Percentiles rank a stretch among this genome's conserved stretches.
Evolutionary conservation across 2,888 invertebrate species (phyloP).

Genomic region (Philereme transversata): DNA sequence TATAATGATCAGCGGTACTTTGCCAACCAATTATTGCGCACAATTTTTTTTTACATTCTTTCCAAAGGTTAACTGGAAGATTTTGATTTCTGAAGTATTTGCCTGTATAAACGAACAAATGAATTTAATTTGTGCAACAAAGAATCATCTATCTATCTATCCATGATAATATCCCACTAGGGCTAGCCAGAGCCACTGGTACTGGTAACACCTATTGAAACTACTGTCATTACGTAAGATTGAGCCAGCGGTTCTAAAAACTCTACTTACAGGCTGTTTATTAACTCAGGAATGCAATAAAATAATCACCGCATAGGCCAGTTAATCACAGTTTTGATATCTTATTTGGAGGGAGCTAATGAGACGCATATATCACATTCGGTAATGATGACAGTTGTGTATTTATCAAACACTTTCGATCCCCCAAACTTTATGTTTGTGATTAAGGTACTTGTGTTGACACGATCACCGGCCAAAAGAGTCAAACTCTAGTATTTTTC

Average conservation of each 20-base stretch:
- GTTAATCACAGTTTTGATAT: slow-evolving; percentile 76
- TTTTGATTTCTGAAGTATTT: too few species aligned
- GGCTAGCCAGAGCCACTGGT: too few species aligned
- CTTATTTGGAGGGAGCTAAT: slow-evolving; percentile 80
- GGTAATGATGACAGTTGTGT: slow-evolving; percentile 74
- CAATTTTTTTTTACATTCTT: too few species aligned
- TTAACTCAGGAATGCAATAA: slow-evolving; percentile 75
- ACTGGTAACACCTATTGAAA: too few species aligned
- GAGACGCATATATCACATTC: slow-evolving; percentile 78
- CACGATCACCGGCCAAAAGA: slow-evolving; percentile 73
- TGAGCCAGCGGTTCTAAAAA: slow-evolving; percentile 20
- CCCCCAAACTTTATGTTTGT: slow-evolving; percentile 70
- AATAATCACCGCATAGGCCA: slow-evolving; percentile 69
- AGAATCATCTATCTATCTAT: too few species aligned
- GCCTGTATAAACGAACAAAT: too few species aligned
- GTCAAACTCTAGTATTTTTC: slow-evolving; percentile 67
- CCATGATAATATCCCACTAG: too few species aligned
- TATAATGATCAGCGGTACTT: too few species aligned
- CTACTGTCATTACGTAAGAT: background rate
- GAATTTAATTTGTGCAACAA: too few species aligned
- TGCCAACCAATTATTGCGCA: too few species aligned
- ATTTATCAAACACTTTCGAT: slow-evolving; percentile 81
- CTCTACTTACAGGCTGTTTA: slow-evolving; percentile 49
- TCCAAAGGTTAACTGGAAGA: too few species aligned
- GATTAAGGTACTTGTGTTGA: slow-evolving; percentile 79